phyloP scores from a whole-genome alignment of 1,140 invertebrate species.

The Drosophila aff. region DNA sequence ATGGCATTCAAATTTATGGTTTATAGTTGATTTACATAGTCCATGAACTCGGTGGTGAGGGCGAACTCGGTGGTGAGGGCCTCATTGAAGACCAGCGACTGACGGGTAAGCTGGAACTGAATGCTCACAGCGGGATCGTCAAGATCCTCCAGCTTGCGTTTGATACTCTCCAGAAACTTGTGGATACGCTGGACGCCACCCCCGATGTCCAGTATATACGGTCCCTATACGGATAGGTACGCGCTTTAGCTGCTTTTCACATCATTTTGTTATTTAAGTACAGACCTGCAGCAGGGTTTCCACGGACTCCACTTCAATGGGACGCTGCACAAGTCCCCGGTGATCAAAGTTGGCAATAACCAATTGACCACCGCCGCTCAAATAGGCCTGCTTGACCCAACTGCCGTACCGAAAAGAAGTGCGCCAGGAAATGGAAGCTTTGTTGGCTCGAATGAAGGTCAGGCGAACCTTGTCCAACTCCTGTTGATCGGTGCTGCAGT shows the following conservation, averaged over 20 bases:
- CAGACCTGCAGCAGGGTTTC: neutral
- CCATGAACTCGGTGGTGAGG: constrained; percentile 1
- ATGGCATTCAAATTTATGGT: neutral
- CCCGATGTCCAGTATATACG: neutral
- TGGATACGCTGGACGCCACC: neutral
- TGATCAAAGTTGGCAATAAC: neutral
- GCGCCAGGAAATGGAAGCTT: neutral
- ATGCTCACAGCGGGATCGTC: neutral
- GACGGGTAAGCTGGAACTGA: neutral
- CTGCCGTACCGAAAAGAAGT: neutral
- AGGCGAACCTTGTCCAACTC: constrained; percentile 21
- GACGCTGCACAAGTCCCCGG: neutral
- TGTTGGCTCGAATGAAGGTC: neutral
- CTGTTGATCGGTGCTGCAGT: constrained; percentile 7
- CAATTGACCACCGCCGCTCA: neutral
- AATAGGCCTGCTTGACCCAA: constrained; percentile 14
- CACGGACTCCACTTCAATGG: neutral
- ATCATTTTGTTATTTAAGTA: too few relatives aligned
- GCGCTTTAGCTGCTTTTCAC: too few relatives aligned
- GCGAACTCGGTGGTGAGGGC: neutral
- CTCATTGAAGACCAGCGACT: neutral
- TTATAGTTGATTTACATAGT: constrained; percentile 6
- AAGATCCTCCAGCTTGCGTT: neutral
- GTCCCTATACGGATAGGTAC: too few relatives aligned
- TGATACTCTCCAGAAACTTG: neutral